Base-by-base conservation (phyloP, 2,888 invertebrate species). In the Brenthis daphne region DNA sequence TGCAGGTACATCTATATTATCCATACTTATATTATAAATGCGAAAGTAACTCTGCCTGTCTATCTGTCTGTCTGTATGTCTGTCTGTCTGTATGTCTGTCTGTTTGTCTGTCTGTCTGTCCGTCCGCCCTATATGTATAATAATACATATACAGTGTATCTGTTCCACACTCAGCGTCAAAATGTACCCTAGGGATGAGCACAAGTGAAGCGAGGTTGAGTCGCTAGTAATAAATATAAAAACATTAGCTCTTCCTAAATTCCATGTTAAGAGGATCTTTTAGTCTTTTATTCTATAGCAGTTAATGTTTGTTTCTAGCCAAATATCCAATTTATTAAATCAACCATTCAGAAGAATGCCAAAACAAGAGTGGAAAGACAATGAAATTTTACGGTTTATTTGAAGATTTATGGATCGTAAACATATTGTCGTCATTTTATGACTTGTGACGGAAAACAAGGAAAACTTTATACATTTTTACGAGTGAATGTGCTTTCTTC, bases 351-450 rank as follows among this genome's bases (percentile, higher is more conserved):
- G 63, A 70, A 67, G 64, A 61, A 64, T 67, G 67, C 64, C 64
- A 76, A 75, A 60, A 33, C 60, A 50, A 29, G 60, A 74, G 76
- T 71, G 61, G 70, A 79, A 82, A 85, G 80, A 80, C 82, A 81
- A 82, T 83, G 82, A 82, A 82, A 84, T 84, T 87, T 85, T 82
- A 84, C 80, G 84, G 81, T 80, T 84, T 87, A 87, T 87, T 87
- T 85, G 81, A 80, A 84, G 84, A 83, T 86, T 85, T 85, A 87
- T 86, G 83, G 79, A 78, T 78, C 85, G 79, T 88, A 86, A 88
- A 87, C 85, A 84, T 81, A 80, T 82, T 83, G 84, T 82, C 82
- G 80, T 84, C 82, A 81, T 79, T 85, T 85, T 82, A 83, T 80
- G 83, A 83, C 74, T 77, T 78, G 76, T 79, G 81, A 82, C 80